phyloP scores from a whole-genome alignment of 1,140 invertebrate genomes.

The Magallana gigas region DNA sequence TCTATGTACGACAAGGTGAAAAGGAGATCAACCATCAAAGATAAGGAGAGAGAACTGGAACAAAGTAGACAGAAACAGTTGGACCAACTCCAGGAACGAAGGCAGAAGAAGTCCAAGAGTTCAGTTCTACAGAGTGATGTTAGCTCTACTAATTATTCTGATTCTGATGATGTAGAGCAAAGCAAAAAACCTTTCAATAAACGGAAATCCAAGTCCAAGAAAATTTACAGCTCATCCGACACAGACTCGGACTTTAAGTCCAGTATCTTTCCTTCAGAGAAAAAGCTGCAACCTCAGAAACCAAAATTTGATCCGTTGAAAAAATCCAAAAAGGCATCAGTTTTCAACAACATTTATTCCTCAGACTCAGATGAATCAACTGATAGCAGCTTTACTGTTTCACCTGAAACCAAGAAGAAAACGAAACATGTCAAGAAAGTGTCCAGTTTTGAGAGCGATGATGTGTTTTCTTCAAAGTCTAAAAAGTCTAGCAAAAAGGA shows the following conservation, averaged over 20 bases:
- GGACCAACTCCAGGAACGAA: constrained; percentile 90
- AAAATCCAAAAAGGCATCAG: constrained; percentile 57
- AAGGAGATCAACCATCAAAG: constrained; percentile 89
- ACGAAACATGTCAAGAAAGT: constrained; percentile 32
- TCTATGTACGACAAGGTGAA: constrained; percentile 99
- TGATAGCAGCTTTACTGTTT: constrained; percentile 43
- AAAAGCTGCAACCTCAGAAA: constrained; percentile 40
- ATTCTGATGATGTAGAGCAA: background rate
- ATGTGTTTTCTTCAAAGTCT: constrained; percentile 45
- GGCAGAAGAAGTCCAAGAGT: constrained; percentile 64
- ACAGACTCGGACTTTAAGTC: constrained; percentile 13
- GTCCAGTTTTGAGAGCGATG: constrained; percentile 45
- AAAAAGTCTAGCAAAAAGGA: constrained; percentile 43
- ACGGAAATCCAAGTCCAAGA: constrained; percentile 26
- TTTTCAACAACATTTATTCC: constrained; percentile 65
- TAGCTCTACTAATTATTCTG: constrained; percentile 28
- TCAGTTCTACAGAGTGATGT: constrained; percentile 60
- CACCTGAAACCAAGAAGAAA: constrained; percentile 49
- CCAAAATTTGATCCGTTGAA: constrained; percentile 38
- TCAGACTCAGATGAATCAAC: constrained; percentile 62
- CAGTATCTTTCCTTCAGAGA: constrained; percentile 16
- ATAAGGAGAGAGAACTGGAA: constrained; percentile 85
- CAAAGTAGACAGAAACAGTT: constrained; percentile 91
- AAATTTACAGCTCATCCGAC: constrained; percentile 41
- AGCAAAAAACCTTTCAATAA: constrained; percentile 17